These are phyloP conservation scores for Plagodis pulveraria DNA, from an alignment of 2,888 invertebrate genomes.

Conservation along the genomic window DNA sequence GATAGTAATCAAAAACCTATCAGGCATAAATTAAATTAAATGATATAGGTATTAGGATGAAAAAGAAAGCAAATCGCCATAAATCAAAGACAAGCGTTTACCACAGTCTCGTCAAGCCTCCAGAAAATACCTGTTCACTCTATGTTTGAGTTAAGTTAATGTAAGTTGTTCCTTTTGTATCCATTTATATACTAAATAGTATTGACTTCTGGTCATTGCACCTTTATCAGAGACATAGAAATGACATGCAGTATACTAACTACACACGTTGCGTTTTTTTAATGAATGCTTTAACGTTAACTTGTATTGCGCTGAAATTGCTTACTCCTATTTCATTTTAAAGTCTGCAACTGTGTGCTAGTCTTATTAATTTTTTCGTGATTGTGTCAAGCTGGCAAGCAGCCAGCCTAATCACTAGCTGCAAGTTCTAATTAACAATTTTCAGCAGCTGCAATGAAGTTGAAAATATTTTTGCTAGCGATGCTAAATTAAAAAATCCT, in stretches of 20 bases:
- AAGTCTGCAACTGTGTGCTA: not conserved
- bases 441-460: not conserved
- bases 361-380: slow-evolving; percentile 8
- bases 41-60: no score
- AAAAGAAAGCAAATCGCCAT: no score
- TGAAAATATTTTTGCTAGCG: not conserved
- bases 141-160: not conserved
- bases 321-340: not conserved
- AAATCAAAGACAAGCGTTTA: no score
- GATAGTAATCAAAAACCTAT: no score
- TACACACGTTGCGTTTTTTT: not conserved
- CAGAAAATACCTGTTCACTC: slow-evolving; percentile 1
- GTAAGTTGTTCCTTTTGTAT: not conserved
- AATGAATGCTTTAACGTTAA: no score
- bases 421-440: slow-evolving; percentile 1
- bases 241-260: not conserved
- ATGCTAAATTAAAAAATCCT: no score
- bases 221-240: slow-evolving; percentile 25
- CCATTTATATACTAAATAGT: not conserved
- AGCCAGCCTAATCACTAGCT: slow-evolving; percentile 9
- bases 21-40: no score
- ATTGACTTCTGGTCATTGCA: slow-evolving; percentile 32
- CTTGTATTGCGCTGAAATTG: not conserved
- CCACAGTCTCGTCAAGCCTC: no score
- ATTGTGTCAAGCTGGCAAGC: slow-evolving; percentile 8